Base-by-base conservation (phyloP, 2,888 invertebrate species). In the Meloe dianella region DNA sequence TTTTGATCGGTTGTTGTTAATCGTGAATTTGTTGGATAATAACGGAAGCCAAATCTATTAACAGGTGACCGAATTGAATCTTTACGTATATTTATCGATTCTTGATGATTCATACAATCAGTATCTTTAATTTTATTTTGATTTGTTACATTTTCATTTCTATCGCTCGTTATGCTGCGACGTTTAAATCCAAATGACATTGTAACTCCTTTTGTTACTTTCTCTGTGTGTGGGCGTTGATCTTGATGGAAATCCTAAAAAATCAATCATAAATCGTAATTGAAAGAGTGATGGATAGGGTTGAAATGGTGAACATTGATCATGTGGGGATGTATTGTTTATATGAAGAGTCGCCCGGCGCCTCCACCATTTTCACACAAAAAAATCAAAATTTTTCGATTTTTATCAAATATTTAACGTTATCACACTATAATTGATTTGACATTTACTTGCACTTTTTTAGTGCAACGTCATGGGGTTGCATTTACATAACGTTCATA, bases 141-240 rank as follows among this genome's bases (percentile, higher is more conserved):
- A 63, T 80, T 79, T 59, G 75, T 79, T 71, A 85, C 85, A 59
- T 84, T 82, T 5, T 82, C 81, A 41, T 85, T 84, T 30, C 83
- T 81, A 54, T 69, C 64, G 12, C 60, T 41, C 41, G 86, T 85
- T 54, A 84, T 80, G 56, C 91, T 80, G 56, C 91, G 89, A 67
- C 91, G 88, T 61, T 92, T 90, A 84, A 94, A 94, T 59, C 94
- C 94, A 82, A 94, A 94, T 56, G 94, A 93, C 80, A 92, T 93
- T 66, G 93, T 91, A 71, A 93, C 91, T 61, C 94, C 94, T 71
- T 90, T 88, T 68, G 88, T 88, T 12, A 5, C 2, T 22, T 24
- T 51, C 12, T 51, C 51, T 10, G 12, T 86, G 14, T 29, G 35
- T 30, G 35, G 10, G 20, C 51, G 51, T 12, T 51, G 22, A 24